phyloP scores from a whole-genome alignment of 2,113 vertebrate genomes.

The Menura novaehollandiae region DNA sequence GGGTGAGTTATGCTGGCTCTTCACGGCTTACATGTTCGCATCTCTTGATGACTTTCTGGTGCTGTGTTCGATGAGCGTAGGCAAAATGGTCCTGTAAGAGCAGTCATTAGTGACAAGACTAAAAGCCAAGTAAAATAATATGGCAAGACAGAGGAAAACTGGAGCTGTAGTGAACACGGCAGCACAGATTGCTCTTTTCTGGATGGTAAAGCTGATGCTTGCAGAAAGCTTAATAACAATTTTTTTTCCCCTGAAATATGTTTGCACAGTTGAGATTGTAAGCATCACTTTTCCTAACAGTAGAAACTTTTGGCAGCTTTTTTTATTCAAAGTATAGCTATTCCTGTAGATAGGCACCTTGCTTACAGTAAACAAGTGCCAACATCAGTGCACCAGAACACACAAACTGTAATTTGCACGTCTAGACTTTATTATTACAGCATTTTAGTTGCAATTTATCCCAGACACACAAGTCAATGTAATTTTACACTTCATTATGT shows the following conservation, averaged over 20 bases:
- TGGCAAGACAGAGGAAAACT: background rate
- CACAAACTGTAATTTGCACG: background rate
- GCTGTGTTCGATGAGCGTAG: background rate
- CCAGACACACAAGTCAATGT: background rate
- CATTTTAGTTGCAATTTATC: background rate
- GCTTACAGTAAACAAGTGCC: background rate
- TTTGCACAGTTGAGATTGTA: background rate
- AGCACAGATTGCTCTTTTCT: background rate
- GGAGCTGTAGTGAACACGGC: background rate
- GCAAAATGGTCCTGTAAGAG: background rate
- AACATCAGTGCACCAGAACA: background rate
- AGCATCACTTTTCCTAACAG: background rate
- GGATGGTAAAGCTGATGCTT: background rate
- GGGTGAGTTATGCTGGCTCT: background rate
- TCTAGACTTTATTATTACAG: constrained; percentile 39
- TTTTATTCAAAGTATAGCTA: background rate
- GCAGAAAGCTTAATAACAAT: background rate
- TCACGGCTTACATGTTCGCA: rapidly evolving
- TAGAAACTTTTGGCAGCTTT: background rate
- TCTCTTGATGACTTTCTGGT: background rate
- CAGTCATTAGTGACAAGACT: background rate
- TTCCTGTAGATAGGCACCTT: background rate
- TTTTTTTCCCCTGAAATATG: background rate
- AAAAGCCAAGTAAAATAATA: background rate
- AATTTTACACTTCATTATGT: background rate